A percentile compares a stretch with the other conserved stretches of the same genome.
These are phyloP conservation scores for Triplophysa tibetana DNA, from an alignment of 2,113 vertebrate species.

Conservation along the genomic window DNA sequence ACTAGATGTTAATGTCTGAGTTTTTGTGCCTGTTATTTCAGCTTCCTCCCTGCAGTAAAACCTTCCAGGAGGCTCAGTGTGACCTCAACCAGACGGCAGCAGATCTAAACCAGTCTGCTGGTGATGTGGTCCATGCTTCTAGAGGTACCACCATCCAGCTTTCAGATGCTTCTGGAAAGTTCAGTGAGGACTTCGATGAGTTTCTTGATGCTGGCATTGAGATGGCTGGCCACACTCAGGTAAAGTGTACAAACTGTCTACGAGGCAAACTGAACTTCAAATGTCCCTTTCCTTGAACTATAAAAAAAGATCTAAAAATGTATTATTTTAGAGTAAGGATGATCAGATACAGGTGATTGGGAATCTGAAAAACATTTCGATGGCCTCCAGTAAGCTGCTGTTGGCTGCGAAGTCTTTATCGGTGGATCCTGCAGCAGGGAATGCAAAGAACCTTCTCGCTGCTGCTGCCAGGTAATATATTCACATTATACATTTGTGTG, in stretches of 20 bases:
- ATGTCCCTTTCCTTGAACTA: not conserved
- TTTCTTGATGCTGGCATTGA: conserved; percentile 97
- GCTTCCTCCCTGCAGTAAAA: conserved; percentile 91
- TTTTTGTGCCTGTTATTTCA: conserved; percentile 54
- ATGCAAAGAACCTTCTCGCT: conserved; percentile 93
- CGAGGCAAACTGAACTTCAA: not conserved
- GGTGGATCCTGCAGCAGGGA: conserved; percentile 93
- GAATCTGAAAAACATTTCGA: conserved; percentile 97
- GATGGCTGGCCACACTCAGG: conserved; percentile 97
- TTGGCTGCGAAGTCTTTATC: conserved; percentile 95
- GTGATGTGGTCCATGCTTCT: conserved; percentile 94
- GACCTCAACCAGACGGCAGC: conserved; percentile 95
- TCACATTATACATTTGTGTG: not conserved
- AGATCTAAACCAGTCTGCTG: conserved; percentile 94
- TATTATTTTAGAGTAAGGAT: conserved; percentile 82
- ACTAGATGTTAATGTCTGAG: not conserved
- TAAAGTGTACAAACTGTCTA: conserved; percentile 54
- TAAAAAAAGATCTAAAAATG: not conserved
- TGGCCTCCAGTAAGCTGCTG: conserved; percentile 96
- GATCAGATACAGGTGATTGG: conserved; percentile 97
- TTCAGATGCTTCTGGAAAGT: conserved; percentile 92
- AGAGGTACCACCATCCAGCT: conserved; percentile 88
- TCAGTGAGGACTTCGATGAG: conserved; percentile 96
- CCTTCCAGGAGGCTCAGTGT: conserved; percentile 95
- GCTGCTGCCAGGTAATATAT: conserved; percentile 88